Percentiles rank a stretch among this genome's conserved stretches.
phyloP scores from a whole-genome alignment of 2,113 vertebrate genomes.

The Columbina picui region DNA sequence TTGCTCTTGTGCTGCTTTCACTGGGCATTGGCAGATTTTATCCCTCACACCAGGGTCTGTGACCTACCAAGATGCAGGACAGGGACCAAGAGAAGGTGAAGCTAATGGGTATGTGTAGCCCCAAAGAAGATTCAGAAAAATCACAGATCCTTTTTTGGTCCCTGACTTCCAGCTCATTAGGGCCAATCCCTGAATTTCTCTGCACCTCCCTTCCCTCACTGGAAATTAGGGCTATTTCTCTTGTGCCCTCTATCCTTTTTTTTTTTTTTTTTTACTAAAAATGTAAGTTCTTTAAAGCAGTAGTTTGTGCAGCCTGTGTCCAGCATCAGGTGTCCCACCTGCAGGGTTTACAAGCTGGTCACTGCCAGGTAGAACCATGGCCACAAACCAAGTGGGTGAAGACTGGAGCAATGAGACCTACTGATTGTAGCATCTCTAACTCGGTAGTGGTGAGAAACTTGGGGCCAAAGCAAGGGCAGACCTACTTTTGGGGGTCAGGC shows the following conservation, averaged over 20 bases:
- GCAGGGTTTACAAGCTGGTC: background rate
- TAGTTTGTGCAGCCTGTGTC: background rate
- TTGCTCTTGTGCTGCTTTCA: background rate
- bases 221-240: background rate
- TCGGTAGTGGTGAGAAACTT: background rate
- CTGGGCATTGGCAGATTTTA: background rate
- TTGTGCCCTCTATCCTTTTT: background rate
- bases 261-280: background rate
- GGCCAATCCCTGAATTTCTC: background rate
- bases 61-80: background rate
- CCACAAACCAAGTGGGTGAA: background rate
- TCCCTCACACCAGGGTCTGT: rapidly evolving
- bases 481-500: background rate
- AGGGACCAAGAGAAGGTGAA: background rate
- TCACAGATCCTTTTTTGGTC: background rate
- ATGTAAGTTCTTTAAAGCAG: background rate
- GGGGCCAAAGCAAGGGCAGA: background rate
- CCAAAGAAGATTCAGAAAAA: background rate
- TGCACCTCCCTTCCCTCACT: background rate
- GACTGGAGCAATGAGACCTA: background rate
- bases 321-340: background rate
- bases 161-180: background rate
- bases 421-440: background rate
- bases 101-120: background rate
- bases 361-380: background rate